phyloP scores from a whole-genome alignment of 2,797 vertebrate species.

The Macroramphosus scolopax region DNA sequence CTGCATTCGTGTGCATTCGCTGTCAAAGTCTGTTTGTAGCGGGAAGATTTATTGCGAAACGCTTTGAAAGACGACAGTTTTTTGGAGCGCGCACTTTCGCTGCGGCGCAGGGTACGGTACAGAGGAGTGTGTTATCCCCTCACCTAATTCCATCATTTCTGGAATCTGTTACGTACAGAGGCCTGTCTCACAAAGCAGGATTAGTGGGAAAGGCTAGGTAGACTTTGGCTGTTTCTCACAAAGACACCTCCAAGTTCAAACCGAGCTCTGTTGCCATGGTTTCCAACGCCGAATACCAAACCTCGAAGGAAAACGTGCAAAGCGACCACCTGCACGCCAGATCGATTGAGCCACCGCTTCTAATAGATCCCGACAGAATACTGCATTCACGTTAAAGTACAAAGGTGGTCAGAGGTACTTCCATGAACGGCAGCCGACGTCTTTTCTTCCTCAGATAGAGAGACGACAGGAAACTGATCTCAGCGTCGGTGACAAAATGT shows the following conservation, averaged over 20 bases:
- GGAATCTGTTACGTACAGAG: slow-evolving; percentile 32
- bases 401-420: neutral
- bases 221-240: slow-evolving; percentile 45
- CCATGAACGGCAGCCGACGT: too few relatives aligned
- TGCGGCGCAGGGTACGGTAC: slow-evolving; percentile 18
- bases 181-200: slow-evolving; percentile 40
- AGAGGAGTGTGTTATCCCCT: slow-evolving; percentile 37
- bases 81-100: slow-evolving; percentile 28
- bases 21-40: slow-evolving; percentile 47
- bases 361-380: neutral
- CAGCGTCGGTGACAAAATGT: too few relatives aligned
- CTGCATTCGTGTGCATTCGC: slow-evolving; percentile 28
- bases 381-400: neutral
- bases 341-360: slow-evolving; percentile 4
- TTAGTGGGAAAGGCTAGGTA: slow-evolving; percentile 37
- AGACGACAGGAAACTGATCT: too few relatives aligned
- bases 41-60: slow-evolving; percentile 44
- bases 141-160: slow-evolving; percentile 44
- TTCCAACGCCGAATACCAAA: slow-evolving; percentile 19
- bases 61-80: slow-evolving; percentile 44
- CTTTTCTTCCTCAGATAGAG: too few relatives aligned
- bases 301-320: neutral
- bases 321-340: slow-evolving; percentile 10
- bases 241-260: slow-evolving; percentile 52
- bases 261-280: slow-evolving; percentile 27